These are phyloP conservation scores for Palythoa grandis DNA, from an alignment of 92 coral and sea anemone species.

Conservation along the genomic window DNA sequence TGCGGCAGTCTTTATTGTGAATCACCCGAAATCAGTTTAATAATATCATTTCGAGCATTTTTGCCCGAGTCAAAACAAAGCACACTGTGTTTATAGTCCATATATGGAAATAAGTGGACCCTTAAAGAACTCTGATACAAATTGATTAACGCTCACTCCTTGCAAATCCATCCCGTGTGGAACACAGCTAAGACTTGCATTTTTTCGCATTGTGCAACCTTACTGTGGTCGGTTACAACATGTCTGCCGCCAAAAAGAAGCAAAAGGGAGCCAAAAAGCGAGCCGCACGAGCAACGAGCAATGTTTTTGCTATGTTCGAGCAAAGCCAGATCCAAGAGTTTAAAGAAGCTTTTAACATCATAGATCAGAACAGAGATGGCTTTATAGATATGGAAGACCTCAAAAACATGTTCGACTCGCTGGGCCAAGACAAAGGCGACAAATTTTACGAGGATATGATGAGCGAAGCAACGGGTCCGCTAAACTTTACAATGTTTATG, in stretches of 20 bases:
- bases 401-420: conserved; percentile 90
- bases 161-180: conserved; percentile 9
- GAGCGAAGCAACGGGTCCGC: conserved; percentile 91
- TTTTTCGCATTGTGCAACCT: neutral
- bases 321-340: conserved; percentile 99
- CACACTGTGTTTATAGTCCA: conserved; percentile 10
- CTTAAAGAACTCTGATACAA: conserved; percentile 23
- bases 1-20: conserved; percentile 35
- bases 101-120: conserved; percentile 20
- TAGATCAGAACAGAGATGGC: conserved; percentile 97
- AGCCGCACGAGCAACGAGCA: conserved; percentile 94
- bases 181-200: neutral
- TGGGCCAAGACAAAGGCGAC: conserved; percentile 83
- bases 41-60: conserved; percentile 41
- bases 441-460: conserved; percentile 82
- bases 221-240: neutral
- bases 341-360: conserved; percentile 98
- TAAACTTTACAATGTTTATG: conserved; percentile 96
- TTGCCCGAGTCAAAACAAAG: conserved; percentile 34
- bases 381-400: conserved; percentile 91
- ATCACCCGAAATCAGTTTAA: conserved; percentile 31
- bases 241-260: conserved; percentile 68
- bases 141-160: conserved; percentile 27
- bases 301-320: conserved; percentile 98
- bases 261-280: conserved; percentile 90